phyloP scores from a whole-genome alignment of 1,140 invertebrate genomes.

The Sminthurinus signatus region DNA sequence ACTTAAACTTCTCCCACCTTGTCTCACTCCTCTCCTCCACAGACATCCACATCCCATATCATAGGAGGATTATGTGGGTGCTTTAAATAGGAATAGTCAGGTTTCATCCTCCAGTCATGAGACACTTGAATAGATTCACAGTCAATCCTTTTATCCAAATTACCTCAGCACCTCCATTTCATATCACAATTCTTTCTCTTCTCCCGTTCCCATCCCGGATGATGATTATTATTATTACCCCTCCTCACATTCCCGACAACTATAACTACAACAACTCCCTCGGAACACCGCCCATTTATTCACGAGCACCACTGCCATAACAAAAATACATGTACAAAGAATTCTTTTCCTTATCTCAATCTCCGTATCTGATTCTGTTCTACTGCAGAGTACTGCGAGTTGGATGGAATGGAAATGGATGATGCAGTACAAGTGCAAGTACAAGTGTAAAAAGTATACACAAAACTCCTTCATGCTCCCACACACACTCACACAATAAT shows the following conservation, averaged over 20 bases:
- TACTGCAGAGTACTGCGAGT: too few relatives aligned
- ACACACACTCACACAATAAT: constrained; percentile 2
- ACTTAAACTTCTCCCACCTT: too few relatives aligned
- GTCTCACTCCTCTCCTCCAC: too few relatives aligned
- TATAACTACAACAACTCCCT: too few relatives aligned
- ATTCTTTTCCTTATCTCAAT: too few relatives aligned
- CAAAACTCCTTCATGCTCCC: not conserved
- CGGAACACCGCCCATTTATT: too few relatives aligned
- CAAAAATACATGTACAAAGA: too few relatives aligned
- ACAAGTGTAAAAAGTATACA: constrained; percentile 6
- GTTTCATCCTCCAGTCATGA: not conserved
- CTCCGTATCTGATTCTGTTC: too few relatives aligned
- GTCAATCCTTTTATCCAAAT: constrained; percentile 42
- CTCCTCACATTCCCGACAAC: not conserved
- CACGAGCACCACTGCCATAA: too few relatives aligned
- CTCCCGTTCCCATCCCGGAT: not conserved
- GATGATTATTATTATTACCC: constrained; percentile 6
- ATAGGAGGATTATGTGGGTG: too few relatives aligned
- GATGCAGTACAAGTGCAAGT: constrained; percentile 6
- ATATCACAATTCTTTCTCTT: not conserved
- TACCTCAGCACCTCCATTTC: constrained; percentile 39
- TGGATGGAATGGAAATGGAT: constrained; percentile 15
- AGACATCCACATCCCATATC: too few relatives aligned
- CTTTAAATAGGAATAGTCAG: constrained; percentile 1
- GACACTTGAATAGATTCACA: constrained; percentile 9